Evolutionary conservation across 2,113 vertebrate genomes (phyloP).

Genomic region (Thunnus thynnus): DNA sequence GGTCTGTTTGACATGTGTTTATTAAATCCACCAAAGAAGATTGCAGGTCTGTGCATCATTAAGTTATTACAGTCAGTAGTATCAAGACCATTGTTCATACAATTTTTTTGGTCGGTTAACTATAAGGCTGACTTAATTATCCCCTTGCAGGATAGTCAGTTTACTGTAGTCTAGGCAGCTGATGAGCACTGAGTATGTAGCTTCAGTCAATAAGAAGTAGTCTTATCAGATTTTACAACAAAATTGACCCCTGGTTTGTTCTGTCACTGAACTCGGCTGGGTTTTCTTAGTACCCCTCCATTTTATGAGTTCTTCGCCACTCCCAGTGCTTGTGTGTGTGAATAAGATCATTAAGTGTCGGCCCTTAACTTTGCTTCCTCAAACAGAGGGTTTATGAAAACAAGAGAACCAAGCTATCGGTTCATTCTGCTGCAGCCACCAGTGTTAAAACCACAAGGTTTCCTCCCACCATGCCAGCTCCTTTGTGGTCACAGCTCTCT

Average conservation of each 20-base stretch:
- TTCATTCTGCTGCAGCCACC: constrained; percentile 21
- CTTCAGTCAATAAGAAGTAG: constrained; percentile 8
- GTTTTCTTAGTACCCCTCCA: background rate
- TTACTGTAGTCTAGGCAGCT: background rate
- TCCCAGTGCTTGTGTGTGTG: constrained; percentile 30
- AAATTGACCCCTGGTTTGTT: too few species aligned
- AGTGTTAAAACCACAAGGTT: constrained; percentile 11
- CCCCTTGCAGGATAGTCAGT: background rate
- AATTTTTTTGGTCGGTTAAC: constrained; percentile 19
- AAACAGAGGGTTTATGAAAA: constrained; percentile 35
- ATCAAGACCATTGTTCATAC: background rate
- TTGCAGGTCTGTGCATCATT: constrained; percentile 40
- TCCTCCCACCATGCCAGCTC: background rate
- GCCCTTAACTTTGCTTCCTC: constrained; percentile 26
- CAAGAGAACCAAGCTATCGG: constrained; percentile 9
- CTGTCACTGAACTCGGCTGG: too few species aligned
- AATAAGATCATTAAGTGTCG: constrained; percentile 10
- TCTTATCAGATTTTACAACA: constrained; percentile 25
- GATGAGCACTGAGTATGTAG: background rate
- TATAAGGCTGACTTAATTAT: constrained; percentile 24
- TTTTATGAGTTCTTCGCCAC: background rate
- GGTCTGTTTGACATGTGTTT: constrained; percentile 44
- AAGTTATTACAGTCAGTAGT: constrained; percentile 33
- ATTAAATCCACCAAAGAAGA: constrained; percentile 42
- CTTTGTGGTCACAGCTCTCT: constrained; percentile 5